A percentile compares a stretch with the other conserved stretches of the same genome.
Evolutionary conservation across 2,113 vertebrate species (phyloP).

Genomic region (Alectura lathami): DNA sequence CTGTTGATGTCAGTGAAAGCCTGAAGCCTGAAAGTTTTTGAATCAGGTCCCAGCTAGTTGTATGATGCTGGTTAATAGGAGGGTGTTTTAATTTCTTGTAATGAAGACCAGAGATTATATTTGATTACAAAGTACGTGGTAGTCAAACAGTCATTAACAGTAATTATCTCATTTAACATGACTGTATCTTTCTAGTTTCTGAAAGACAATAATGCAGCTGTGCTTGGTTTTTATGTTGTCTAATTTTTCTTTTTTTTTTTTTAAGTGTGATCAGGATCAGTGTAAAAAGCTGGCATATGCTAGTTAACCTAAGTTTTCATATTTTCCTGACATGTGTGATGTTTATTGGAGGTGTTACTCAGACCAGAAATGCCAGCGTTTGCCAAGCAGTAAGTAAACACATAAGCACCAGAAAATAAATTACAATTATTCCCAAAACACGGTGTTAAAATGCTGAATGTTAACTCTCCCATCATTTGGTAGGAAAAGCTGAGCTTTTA

Average conservation of each 20-base stretch:
- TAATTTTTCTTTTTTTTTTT: slow-evolving; percentile 4
- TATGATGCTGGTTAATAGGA: neutral
- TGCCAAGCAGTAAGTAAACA: slow-evolving; percentile 92
- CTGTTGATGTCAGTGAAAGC: neutral
- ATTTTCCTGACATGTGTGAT: slow-evolving; percentile 90
- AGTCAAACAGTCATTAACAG: slow-evolving; percentile 10
- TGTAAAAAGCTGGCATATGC: slow-evolving; percentile 96
- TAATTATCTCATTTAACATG: neutral
- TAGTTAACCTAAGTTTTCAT: slow-evolving; percentile 94
- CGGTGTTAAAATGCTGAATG: neutral
- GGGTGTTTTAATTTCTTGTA: neutral
- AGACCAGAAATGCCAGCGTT: slow-evolving; percentile 85
- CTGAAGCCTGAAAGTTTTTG: neutral
- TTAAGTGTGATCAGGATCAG: slow-evolving; percentile 85
- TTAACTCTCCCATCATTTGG: neutral
- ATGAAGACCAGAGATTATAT: neutral
- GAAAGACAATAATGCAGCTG: neutral
- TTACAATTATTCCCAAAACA: neutral
- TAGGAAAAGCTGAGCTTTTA: neutral
- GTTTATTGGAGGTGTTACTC: slow-evolving; percentile 92
- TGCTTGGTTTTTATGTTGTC: neutral
- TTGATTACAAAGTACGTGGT: neutral
- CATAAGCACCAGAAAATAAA: neutral
- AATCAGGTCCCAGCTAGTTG: neutral
- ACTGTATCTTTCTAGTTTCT: neutral